These are phyloP conservation scores for Drosophila fulvimacula DNA, from an alignment of 2,888 invertebrate genomes.

Conservation along the genomic window DNA sequence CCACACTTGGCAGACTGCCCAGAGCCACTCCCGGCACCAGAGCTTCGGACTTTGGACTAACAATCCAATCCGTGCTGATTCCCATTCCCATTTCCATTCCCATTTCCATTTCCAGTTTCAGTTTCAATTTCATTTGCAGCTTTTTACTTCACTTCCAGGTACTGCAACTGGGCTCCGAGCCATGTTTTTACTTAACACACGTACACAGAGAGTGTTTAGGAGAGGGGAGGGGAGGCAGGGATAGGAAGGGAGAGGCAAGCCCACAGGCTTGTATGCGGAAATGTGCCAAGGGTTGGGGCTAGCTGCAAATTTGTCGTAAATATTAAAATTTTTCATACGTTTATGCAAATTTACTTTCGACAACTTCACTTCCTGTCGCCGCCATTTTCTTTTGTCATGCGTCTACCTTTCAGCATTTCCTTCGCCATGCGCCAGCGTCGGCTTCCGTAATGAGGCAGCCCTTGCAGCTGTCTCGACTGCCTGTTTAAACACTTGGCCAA, in stretches of 20 bases:
- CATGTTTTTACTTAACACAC: conserved; percentile 6
- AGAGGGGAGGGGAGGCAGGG: neutral
- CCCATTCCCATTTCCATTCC: neutral
- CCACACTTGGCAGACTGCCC: conserved; percentile 12
- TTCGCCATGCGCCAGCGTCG: conserved; percentile 11
- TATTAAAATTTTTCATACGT: conserved; percentile 79
- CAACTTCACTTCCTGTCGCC: conserved; percentile 73
- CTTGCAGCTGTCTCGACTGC: conserved; percentile 45
- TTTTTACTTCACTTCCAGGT: conserved; percentile 17
- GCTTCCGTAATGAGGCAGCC: conserved; percentile 62
- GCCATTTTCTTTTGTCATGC: conserved; percentile 16
- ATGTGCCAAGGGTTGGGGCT: conserved; percentile 18
- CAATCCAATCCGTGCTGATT: neutral
- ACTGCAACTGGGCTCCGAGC: conserved; percentile 17
- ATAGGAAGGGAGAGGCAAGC: neutral
- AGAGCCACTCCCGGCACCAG: neutral
- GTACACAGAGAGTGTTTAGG: neutral
- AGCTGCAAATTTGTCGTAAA: conserved; percentile 75
- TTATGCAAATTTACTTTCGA: conserved; percentile 77
- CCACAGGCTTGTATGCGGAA: conserved; percentile 10
- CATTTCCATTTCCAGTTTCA: conserved; percentile 6
- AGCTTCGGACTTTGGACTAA: neutral
- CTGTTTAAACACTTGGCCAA: conserved; percentile 60
- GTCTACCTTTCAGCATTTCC: conserved; percentile 26
- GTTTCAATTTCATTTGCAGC: conserved; percentile 9